Evolutionary conservation across 37 sponge, comb jelly and placozoan genomes (phyloP).

Genomic region (Eunapius fragilis): DNA sequence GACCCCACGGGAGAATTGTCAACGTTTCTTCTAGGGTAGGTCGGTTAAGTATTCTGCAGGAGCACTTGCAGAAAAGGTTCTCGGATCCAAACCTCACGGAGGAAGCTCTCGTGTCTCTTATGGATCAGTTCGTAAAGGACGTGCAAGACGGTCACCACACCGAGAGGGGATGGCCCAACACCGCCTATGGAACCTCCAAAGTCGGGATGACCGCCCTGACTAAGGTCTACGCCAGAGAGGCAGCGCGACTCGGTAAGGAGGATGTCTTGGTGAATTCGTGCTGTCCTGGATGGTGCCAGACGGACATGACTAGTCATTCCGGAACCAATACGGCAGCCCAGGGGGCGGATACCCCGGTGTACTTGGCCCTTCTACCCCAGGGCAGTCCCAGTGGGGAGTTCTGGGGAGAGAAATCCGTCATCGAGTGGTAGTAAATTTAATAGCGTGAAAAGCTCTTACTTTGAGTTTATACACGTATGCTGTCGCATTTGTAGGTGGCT

Average conservation of each 20-base stretch:
- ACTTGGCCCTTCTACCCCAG: conserved; percentile 63
- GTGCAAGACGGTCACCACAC: conserved; percentile 43
- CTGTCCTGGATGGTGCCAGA: conserved; percentile 73
- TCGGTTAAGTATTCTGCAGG: conserved; percentile 6
- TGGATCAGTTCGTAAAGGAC: conserved; percentile 77
- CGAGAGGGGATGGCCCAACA: conserved; percentile 69
- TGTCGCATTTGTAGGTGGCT: too few relatives aligned
- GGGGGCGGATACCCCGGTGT: conserved; percentile 86
- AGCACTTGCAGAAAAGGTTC: conserved; percentile 42
- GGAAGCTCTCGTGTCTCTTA: conserved; percentile 56
- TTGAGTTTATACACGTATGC: too few relatives aligned
- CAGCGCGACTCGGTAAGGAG: conserved; percentile 34
- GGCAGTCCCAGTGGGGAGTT: conserved; percentile 78
- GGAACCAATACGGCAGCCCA: conserved; percentile 71
- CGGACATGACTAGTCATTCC: conserved; percentile 81
- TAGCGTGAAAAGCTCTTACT: too few relatives aligned
- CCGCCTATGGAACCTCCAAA: conserved; percentile 58
- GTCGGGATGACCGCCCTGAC: conserved; percentile 41
- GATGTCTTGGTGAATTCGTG: conserved; percentile 72
- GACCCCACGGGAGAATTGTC: conserved; percentile 72
- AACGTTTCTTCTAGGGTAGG: conserved; percentile 72
- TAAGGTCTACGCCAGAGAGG: conserved; percentile 18
- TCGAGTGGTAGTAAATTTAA: conserved; percentile 48
- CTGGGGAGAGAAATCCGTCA: conserved; percentile 57
- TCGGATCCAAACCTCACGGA: conserved; percentile 63